A percentile compares a stretch with the other conserved stretches of the same genome.
Evolutionary conservation across 2,888 invertebrate species (phyloP).

Genomic region (Agrypnus murinus): DNA sequence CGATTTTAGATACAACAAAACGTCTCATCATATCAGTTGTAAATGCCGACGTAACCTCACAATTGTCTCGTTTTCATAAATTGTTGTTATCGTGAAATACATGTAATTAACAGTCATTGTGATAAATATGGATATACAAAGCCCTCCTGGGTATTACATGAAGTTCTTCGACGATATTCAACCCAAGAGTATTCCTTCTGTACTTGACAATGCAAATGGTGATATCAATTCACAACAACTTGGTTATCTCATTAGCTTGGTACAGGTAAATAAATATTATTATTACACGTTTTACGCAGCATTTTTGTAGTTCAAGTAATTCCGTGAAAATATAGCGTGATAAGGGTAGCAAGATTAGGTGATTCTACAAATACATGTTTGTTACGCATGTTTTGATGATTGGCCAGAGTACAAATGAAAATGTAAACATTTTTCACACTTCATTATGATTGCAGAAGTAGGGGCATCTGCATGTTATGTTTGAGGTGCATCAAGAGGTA

Average conservation of each 20-base stretch:
- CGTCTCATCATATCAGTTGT: too few relatives aligned
- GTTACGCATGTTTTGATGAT: too few relatives aligned
- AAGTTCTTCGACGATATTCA: constrained; percentile 28
- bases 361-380: too few relatives aligned
- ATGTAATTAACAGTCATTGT: not conserved
- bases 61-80: constrained; percentile 7
- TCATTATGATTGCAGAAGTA: too few relatives aligned
- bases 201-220: not conserved
- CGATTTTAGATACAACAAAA: too few relatives aligned
- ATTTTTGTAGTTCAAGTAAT: not conserved
- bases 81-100: not conserved
- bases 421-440: too few relatives aligned
- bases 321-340: too few relatives aligned
- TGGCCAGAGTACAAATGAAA: too few relatives aligned
- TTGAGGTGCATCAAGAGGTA: too few relatives aligned
- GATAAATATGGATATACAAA: constrained; percentile 24
- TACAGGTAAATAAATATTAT: constrained; percentile 23
- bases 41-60: too few relatives aligned
- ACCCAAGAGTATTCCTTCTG: constrained; percentile 5
- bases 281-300: not conserved
- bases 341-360: too few relatives aligned
- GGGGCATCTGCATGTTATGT: too few relatives aligned
- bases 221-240: constrained; percentile 15
- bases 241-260: constrained; percentile 26
- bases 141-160: constrained; percentile 16